These are phyloP conservation scores for Liasis olivaceus DNA, from an alignment of 2,797 vertebrate genomes.

Conservation along the genomic window DNA sequence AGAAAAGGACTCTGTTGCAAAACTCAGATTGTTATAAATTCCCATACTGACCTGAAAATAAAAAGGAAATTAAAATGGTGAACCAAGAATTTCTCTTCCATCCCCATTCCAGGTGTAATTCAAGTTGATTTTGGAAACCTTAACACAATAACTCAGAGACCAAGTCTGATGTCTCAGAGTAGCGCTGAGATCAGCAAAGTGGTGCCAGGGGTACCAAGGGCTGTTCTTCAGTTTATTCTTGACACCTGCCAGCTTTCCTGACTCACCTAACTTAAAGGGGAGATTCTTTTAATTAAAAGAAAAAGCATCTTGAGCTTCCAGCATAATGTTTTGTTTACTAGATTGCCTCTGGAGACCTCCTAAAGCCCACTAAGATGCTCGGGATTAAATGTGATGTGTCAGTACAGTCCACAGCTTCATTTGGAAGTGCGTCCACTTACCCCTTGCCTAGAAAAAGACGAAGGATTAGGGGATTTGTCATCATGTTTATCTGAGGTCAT, in stretches of 20 bases:
- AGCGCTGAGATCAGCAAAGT: not conserved
- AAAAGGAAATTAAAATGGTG: not conserved
- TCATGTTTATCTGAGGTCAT: not conserved
- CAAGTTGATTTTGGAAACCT: not conserved
- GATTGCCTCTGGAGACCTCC: not conserved
- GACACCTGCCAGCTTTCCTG: not conserved
- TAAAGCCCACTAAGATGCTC: not conserved
- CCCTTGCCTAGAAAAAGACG: not conserved
- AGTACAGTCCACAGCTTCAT: not conserved
- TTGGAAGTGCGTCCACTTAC: not conserved
- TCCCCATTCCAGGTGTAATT: not conserved
- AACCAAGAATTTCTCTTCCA: not conserved
- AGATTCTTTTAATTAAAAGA: not conserved
- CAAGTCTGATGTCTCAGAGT: not conserved
- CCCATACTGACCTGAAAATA: not conserved
- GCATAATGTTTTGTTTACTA: not conserved
- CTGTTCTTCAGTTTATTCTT: not conserved
- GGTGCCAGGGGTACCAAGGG: not conserved
- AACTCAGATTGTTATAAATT: not conserved
- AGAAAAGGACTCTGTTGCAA: not conserved
- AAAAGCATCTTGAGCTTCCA: not conserved
- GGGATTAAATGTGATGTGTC: not conserved
- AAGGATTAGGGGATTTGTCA: not conserved
- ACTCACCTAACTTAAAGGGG: not conserved
- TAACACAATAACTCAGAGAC: not conserved